These are phyloP conservation scores for Dermochelys coriacea DNA, from an alignment of 2,797 vertebrate species.

Conservation along the genomic window DNA sequence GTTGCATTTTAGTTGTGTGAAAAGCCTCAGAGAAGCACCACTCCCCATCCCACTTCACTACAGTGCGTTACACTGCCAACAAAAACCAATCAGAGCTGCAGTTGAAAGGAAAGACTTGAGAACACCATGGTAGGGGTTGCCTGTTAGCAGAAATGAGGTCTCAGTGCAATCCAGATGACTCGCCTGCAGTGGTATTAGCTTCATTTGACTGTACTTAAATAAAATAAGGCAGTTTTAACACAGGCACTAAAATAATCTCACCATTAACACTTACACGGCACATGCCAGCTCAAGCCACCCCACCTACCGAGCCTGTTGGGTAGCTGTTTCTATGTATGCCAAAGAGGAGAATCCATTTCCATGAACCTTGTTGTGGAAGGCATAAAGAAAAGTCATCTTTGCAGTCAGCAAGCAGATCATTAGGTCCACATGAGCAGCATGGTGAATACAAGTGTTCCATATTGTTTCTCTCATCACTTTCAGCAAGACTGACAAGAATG, in stretches of 20 bases:
- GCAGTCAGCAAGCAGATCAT: fast-evolving
- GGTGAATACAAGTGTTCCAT: neutral
- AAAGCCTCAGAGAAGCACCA: fast-evolving
- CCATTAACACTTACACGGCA: neutral
- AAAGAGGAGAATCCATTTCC: neutral
- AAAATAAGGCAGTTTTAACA: constrained; percentile 11
- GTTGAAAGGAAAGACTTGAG: fast-evolving
- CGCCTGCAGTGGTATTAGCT: neutral
- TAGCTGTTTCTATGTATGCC: neutral
- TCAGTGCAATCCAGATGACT: neutral
- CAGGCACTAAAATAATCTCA: constrained; percentile 10
- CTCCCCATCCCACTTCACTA: neutral
- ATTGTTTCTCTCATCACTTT: neutral
- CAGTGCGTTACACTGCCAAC: fast-evolving
- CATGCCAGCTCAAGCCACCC: neutral
- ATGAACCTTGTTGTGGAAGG: fast-evolving
- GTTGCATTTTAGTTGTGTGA: fast-evolving
- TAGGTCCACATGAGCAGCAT: fast-evolving
- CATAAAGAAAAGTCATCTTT: neutral
- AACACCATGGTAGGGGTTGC: neutral
- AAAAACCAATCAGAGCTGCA: neutral
- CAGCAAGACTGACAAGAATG: neutral
- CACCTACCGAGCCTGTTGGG: neutral
- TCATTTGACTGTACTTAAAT: constrained; percentile 68
- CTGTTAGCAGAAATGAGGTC: neutral